Percentiles rank a stretch among this genome's conserved stretches.
Conservation (phyloP, 2,113 vertebrate species). For the Pterocles gutturalis region DNA sequence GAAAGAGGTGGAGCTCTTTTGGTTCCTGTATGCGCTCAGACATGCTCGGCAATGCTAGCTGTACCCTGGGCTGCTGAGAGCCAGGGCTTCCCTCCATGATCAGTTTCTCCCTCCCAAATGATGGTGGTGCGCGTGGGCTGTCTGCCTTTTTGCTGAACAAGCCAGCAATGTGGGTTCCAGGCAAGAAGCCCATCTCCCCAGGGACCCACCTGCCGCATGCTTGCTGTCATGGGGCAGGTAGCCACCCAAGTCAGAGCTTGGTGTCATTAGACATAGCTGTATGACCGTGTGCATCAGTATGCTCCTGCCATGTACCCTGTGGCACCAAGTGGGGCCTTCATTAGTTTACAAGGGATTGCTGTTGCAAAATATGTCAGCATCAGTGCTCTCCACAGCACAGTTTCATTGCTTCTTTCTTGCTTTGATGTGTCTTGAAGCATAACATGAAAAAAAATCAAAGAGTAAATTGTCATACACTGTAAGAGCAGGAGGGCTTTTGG, state of each 20-base stretch:
- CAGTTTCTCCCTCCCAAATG: neutral
- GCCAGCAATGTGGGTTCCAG: neutral
- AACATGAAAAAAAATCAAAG: neutral
- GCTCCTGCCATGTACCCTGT: neutral
- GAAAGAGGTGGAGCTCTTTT: neutral
- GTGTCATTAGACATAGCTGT: neutral
- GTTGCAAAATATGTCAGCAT: neutral
- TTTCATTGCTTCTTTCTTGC: neutral
- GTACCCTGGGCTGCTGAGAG: fast-evolving
- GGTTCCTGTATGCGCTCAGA: neutral
- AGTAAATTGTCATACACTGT: neutral
- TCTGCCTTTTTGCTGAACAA: neutral
- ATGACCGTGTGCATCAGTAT: neutral
- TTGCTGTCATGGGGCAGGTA: neutral
- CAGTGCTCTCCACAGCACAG: neutral
- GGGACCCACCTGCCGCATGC: neutral
- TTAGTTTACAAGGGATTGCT: neutral
- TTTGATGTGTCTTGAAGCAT: neutral
- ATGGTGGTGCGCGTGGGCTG: fast-evolving
- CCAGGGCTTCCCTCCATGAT: neutral
- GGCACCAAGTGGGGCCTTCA: neutral
- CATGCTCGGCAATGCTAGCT: no score
- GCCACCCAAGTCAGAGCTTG: neutral
- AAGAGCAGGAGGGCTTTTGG: neutral
- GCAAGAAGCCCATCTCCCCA: neutral